A percentile compares a stretch with the other conserved stretches of the same genome.
Conservation (phyloP, 92 coral and sea anemone species). For the Epizoanthus ramosus region DNA sequence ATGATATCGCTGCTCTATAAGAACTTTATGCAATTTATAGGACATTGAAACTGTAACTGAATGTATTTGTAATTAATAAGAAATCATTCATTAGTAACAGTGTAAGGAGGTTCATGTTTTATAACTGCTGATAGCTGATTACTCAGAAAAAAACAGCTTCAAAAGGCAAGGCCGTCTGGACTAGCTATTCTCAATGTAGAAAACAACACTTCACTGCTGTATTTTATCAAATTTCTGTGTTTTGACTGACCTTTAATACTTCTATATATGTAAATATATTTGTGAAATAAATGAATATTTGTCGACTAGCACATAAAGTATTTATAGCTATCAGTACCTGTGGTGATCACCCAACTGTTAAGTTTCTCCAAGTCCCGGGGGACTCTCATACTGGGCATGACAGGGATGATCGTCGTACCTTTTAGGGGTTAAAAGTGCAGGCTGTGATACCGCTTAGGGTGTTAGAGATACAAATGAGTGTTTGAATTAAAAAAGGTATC, state of each 20-base stretch:
- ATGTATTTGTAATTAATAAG: constrained; percentile 12
- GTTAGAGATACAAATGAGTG: too few relatives aligned
- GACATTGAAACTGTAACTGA: constrained; percentile 6
- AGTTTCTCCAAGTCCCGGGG: too few relatives aligned
- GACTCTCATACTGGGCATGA: too few relatives aligned
- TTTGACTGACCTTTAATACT: constrained; percentile 33
- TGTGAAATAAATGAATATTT: constrained; percentile 41
- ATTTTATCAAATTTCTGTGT: constrained; percentile 26
- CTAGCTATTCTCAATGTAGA: not conserved
- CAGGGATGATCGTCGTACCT: too few relatives aligned
- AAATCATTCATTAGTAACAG: not conserved
- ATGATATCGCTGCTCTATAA: constrained; percentile 16
- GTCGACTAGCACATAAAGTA: constrained; percentile 13
- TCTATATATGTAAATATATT: constrained; percentile 41
- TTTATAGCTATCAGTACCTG: too few relatives aligned
- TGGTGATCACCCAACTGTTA: too few relatives aligned
- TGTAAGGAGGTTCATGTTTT: constrained; percentile 28
- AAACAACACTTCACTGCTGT: constrained; percentile 11
- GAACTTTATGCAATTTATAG: not conserved
- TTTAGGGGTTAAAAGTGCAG: too few relatives aligned
- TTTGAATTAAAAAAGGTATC: too few relatives aligned
- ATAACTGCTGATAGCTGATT: constrained; percentile 15
- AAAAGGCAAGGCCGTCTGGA: constrained; percentile 1
- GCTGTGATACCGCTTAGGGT: too few relatives aligned
- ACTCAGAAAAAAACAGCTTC: not conserved